phyloP scores from a whole-genome alignment of 1,140 invertebrate species.

The Cotesia vestalis region DNA sequence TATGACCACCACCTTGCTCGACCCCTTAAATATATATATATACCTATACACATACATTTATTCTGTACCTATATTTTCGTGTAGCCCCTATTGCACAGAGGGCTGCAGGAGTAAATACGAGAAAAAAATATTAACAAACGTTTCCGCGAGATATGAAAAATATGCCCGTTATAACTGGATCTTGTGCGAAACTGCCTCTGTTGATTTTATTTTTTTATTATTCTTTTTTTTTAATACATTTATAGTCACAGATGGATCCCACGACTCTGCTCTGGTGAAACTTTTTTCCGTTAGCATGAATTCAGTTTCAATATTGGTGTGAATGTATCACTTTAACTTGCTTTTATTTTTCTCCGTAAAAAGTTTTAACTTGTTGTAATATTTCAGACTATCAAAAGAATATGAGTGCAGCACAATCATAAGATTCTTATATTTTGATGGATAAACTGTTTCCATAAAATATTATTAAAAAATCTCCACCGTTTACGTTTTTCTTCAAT shows the following conservation, averaged over 20 bases:
- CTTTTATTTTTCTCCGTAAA: not conserved
- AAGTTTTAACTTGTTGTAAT: not conserved
- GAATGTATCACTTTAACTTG: constrained; percentile 8
- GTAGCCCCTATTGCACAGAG: not conserved
- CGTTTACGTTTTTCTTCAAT: not conserved
- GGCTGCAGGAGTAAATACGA: constrained; percentile 11
- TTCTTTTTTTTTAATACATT: constrained; percentile 10
- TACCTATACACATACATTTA: not conserved
- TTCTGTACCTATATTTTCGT: not conserved
- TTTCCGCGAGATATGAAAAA: constrained; percentile 59
- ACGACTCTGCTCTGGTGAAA: constrained; percentile 7
- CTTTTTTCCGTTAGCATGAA: constrained; percentile 12
- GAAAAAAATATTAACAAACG: constrained; percentile 54
- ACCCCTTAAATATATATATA: not conserved
- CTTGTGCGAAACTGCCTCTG: constrained; percentile 24
- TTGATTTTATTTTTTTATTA: constrained; percentile 16
- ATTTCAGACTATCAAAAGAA: constrained; percentile 23
- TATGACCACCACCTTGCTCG: constrained; percentile 46
- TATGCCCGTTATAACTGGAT: constrained; percentile 57
- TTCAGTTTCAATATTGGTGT: constrained; percentile 27
- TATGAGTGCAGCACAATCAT: not conserved
- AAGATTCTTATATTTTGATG: not conserved
- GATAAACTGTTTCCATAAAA: constrained; percentile 1
- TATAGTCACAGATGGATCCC: constrained; percentile 29
- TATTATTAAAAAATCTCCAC: not conserved